Conservation (phyloP, 2,113 vertebrate genomes). For the Columba janthina region DNA sequence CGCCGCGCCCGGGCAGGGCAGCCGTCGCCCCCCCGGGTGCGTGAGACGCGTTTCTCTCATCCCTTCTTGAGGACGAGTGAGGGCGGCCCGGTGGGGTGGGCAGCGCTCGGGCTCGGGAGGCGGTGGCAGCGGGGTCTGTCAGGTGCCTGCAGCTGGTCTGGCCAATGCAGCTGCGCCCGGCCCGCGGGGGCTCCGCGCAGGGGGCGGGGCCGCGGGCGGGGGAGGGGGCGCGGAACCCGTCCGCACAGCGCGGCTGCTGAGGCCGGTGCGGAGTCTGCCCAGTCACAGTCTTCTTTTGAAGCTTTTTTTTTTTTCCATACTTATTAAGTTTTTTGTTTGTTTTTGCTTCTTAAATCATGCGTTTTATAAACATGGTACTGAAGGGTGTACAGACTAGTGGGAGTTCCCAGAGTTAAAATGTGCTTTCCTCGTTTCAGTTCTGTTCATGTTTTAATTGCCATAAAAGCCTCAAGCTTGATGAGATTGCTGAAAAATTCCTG, state of each 20-base stretch:
- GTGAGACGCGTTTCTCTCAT: not conserved
- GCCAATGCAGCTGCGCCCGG: too few relatives aligned
- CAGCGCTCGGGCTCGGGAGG: accelerated
- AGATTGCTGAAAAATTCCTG: not conserved
- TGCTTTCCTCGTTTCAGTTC: accelerated
- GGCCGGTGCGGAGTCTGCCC: accelerated
- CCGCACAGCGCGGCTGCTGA: not conserved
- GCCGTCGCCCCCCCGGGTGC: too few relatives aligned
- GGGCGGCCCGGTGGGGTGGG: not conserved
- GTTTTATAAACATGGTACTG: accelerated
- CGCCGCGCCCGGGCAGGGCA: not conserved
- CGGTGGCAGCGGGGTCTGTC: not conserved
- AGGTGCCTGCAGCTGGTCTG: not conserved
- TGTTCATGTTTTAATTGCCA: not conserved
- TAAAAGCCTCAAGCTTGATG: not conserved
- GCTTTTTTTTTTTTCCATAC: not conserved
- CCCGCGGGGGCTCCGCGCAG: not conserved
- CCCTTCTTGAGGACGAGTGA: not conserved
- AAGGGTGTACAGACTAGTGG: accelerated
- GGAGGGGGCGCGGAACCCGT: too few relatives aligned
- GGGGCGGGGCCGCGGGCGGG: not conserved
- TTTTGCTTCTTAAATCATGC: accelerated
- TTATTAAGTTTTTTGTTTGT: not conserved
- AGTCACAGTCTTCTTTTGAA: accelerated
- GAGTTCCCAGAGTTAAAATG: not conserved